Evolutionary conservation across 2,888 invertebrate species (phyloP), one percentile per base, ranked within the genome.

Genomic region (Trissoscelio sp.): DNA sequence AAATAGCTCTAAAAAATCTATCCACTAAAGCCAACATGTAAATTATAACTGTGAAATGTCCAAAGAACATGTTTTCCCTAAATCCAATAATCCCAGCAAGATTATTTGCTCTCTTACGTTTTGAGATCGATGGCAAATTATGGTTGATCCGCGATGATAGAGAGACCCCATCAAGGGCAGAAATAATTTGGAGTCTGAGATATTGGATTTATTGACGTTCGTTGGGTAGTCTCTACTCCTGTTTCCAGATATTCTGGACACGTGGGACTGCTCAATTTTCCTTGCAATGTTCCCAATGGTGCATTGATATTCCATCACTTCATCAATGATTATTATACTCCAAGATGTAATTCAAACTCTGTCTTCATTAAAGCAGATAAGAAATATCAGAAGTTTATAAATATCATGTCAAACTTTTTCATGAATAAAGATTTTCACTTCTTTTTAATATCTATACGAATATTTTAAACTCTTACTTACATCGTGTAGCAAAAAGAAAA

Each of bases 141-240:
- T 48, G 39, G 22, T n/a, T 64, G 24, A 66, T 64, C 58, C 42
- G 11, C 31, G 48, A 31, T 60, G 51, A 72, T 58, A 58, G 11
- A 70, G 58, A 51, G 37, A 44, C 42, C 20, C 28, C 34, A 37
- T 53, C 42, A 62, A 62, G 22, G 42, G 31, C 20, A 53, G 44
- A 73, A 53, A 53, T 62, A 73, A 73, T 60, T 73, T 39, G n/a
- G 42, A 62, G 39, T 11, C 16, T 24, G 46, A 58, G 44, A 73
- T 73, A 62, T 62, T 73, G 42, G 73, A 73, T 73, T 73, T 62
- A 73, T 62, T 31, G 44, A 73, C 16, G 58, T 39, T 53, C 53
- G 24, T 3, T 14, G 44, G n/a, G 20, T 53, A 24, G 48, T 44
- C 53, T 53, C 28, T 51, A 51, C 46, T 60, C 39, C 28, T 46